Conservation (phyloP, 2,113 vertebrate species). For the Clinocottus analis region DNA sequence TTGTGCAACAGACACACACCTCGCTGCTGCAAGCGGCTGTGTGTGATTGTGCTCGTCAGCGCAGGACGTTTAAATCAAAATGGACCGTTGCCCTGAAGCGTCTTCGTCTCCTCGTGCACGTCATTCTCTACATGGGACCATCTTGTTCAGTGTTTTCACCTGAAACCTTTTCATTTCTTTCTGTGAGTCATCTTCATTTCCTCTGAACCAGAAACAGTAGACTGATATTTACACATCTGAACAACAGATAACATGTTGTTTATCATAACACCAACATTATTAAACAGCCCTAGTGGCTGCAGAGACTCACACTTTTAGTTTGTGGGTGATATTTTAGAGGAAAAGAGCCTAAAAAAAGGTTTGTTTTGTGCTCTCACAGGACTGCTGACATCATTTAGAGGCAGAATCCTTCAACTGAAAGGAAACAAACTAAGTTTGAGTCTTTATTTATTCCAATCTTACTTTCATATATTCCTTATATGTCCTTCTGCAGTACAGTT, state of each 20-base stretch:
- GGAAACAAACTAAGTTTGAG: not conserved
- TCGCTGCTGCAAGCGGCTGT: conserved; percentile 26
- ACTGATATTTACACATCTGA: too few species aligned
- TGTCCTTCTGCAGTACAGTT: not conserved
- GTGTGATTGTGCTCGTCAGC: conserved; percentile 40
- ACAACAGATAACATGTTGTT: too few species aligned
- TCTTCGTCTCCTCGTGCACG: not conserved
- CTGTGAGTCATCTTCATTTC: too few species aligned
- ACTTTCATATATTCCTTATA: too few species aligned
- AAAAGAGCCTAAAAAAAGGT: too few species aligned
- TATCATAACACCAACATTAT: too few species aligned
- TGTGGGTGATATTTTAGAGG: too few species aligned
- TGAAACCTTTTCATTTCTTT: too few species aligned
- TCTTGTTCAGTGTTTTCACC: not conserved
- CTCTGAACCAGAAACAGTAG: too few species aligned
- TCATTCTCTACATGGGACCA: not conserved
- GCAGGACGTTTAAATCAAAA: conserved; percentile 16
- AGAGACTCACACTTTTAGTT: too few species aligned
- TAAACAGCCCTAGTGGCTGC: too few species aligned
- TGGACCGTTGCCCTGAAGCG: not conserved
- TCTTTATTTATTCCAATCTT: not conserved
- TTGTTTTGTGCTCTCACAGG: too few species aligned
- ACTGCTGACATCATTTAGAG: not conserved
- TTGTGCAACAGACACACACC: conserved; percentile 63
- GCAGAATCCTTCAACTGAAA: not conserved